Evolutionary conservation across 2,113 vertebrate genomes (phyloP).

Genomic region (Tamias sibiricus): DNA sequence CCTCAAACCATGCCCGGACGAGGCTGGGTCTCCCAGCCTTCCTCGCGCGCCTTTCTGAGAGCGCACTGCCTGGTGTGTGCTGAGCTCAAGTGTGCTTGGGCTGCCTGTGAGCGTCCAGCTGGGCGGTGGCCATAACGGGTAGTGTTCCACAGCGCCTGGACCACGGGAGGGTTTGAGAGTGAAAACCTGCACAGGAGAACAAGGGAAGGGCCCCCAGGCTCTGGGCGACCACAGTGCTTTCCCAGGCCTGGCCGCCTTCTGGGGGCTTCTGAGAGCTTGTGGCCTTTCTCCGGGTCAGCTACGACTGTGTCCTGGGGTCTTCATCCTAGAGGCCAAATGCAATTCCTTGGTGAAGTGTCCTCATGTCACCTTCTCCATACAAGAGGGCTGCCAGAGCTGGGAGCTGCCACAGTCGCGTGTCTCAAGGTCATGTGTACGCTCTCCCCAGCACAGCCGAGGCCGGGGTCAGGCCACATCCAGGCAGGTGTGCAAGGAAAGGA

Average conservation of each 20-base stretch:
- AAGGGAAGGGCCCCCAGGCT: not conserved
- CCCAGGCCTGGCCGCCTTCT: too few relatives aligned
- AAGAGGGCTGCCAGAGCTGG: not conserved
- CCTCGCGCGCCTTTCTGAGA: not conserved
- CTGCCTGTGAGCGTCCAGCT: not conserved
- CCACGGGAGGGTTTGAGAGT: too few relatives aligned
- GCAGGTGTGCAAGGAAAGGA: not conserved
- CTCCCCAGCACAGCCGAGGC: too few relatives aligned
- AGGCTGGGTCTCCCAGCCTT: not conserved
- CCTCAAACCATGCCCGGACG: too few relatives aligned
- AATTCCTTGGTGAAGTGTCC: not conserved
- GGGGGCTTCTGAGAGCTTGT: not conserved
- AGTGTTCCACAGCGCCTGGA: not conserved
- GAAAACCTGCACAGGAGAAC: not conserved
- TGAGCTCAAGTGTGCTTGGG: too few relatives aligned
- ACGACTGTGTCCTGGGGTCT: not conserved
- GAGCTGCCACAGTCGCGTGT: too few relatives aligned
- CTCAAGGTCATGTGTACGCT: not conserved
- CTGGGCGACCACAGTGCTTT: not conserved
- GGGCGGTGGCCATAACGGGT: not conserved
- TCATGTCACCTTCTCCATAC: not conserved
- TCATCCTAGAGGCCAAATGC: not conserved
- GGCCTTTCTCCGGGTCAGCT: not conserved
- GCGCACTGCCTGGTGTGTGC: too few relatives aligned
- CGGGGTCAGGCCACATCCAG: too few relatives aligned